Percentiles rank a stretch among this genome's conserved stretches.
Conservation (phyloP, 2,797 vertebrate genomes). For the Rhincodon typus region DNA sequence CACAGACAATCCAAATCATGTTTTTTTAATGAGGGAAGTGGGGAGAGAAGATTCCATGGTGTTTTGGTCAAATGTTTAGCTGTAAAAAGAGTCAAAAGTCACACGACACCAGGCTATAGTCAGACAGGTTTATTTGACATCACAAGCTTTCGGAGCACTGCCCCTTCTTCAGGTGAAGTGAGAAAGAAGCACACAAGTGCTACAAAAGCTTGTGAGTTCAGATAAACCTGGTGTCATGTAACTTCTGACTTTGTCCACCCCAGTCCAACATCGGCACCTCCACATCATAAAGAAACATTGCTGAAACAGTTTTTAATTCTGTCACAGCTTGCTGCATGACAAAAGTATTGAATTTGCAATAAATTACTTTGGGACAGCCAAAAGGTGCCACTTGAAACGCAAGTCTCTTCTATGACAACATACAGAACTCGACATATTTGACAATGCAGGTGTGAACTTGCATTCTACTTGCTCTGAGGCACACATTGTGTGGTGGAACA, state of each 20-base stretch:
- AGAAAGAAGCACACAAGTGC: too few species aligned
- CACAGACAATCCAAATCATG: not conserved
- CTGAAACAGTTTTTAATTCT: not conserved
- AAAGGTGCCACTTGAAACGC: not conserved
- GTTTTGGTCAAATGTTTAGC: not conserved
- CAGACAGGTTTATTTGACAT: too few species aligned
- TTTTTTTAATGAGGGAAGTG: not conserved
- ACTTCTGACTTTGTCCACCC: too few species aligned
- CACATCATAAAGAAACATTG: not conserved
- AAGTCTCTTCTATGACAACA: not conserved
- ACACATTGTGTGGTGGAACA: not conserved
- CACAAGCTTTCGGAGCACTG: too few species aligned
- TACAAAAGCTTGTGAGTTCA: too few species aligned
- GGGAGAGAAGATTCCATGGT: not conserved
- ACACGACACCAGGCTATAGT: too few species aligned
- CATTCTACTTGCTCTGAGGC: not conserved
- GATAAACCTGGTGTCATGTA: too few species aligned
- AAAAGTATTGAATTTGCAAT: not conserved
- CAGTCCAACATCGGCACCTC: too few species aligned
- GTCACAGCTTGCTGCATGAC: not conserved
- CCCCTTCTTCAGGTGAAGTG: too few species aligned
- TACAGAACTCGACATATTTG: not conserved
- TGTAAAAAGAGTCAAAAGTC: too few species aligned
- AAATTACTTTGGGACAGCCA: not conserved
- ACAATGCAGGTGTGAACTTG: not conserved